Conservation (phyloP, 2,888 invertebrate genomes). For the Eurytoma adleriae region DNA sequence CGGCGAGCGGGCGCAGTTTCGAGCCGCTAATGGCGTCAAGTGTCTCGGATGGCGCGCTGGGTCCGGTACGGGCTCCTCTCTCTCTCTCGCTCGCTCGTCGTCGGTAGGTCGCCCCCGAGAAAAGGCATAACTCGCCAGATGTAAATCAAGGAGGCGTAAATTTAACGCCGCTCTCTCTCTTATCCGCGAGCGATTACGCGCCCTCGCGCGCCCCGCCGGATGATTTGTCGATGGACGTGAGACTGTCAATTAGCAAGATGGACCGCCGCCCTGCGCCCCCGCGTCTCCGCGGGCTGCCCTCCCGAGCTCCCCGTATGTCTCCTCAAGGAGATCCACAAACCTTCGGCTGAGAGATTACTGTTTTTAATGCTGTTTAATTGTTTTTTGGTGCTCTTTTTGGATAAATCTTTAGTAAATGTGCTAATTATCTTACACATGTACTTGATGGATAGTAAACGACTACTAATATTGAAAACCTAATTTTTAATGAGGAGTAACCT, state of each 20-base stretch:
- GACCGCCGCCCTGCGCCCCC: neutral
- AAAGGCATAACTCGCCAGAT: constrained; percentile 56
- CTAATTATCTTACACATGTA: no score
- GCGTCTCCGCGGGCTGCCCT: neutral
- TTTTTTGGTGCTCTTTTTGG: no score
- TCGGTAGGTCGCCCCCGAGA: constrained; percentile 43
- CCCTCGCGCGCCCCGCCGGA: neutral
- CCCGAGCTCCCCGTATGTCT: no score
- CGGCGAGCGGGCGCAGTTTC: constrained; percentile 71
- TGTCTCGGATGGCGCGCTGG: constrained; percentile 72
- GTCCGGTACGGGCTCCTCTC: constrained; percentile 59
- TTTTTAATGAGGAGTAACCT: no score
- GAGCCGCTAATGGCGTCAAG: constrained; percentile 75
- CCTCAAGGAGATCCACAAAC: no score
- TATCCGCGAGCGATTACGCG: constrained; percentile 43
- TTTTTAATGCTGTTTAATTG: no score
- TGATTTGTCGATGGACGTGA: constrained; percentile 50
- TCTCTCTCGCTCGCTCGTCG: constrained; percentile 55
- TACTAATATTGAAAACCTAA: no score
- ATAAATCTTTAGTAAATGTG: no score
- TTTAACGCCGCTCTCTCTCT: constrained; percentile 27
- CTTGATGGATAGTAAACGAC: no score
- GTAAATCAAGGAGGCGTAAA: constrained; percentile 56
- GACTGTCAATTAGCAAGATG: constrained; percentile 44
- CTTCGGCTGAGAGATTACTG: no score